A percentile compares a stretch with the other conserved stretches of the same genome.
Evolutionary conservation across 2,888 invertebrate genomes (phyloP).

Genomic region (Cryptophagus acutangulus): DNA sequence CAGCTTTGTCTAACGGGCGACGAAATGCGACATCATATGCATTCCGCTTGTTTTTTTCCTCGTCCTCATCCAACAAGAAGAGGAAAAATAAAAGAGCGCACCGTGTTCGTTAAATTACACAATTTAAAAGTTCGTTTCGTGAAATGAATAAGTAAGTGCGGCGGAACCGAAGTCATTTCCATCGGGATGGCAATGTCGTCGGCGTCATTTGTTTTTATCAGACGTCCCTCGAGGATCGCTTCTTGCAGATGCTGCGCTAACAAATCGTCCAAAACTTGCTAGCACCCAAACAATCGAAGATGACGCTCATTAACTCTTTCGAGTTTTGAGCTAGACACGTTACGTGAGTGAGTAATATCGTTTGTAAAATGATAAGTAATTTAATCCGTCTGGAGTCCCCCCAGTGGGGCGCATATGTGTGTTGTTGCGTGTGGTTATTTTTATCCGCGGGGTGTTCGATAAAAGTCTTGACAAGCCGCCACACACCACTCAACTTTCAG

Average conservation of each 20-base stretch:
- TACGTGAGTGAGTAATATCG: conserved; percentile 30
- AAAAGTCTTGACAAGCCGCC: conserved; percentile 29
- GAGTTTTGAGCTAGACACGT: too few species aligned
- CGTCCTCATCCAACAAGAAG: conserved; percentile 20
- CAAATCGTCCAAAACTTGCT: conserved; percentile 28
- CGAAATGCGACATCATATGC: conserved; percentile 42
- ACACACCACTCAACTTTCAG: conserved; percentile 30
- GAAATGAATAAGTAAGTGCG: conserved; percentile 50
- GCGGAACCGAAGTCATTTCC: conserved; percentile 43
- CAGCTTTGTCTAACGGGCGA: conserved; percentile 39
- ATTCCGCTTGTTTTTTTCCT: conserved; percentile 2
- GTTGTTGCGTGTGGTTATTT: conserved; percentile 34
- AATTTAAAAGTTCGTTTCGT: conserved; percentile 51
- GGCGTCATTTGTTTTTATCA: conserved; percentile 49
- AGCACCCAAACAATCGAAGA: too few species aligned
- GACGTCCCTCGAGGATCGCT: conserved; percentile 38
- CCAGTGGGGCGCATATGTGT: conserved; percentile 14
- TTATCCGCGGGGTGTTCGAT: conserved; percentile 31
- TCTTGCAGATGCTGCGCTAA: conserved; percentile 35
- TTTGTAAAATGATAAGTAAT: conserved; percentile 32
- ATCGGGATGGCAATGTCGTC: conserved; percentile 46
- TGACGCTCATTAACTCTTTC: too few species aligned
- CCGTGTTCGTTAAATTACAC: conserved; percentile 48
- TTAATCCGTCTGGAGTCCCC: conserved; percentile 25
- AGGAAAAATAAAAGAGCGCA: conserved; percentile 37